Evolutionary conservation across 2,888 invertebrate species (phyloP), one percentile per base, ranked within the genome.

Genomic region (Podabrus alpinus): DNA sequence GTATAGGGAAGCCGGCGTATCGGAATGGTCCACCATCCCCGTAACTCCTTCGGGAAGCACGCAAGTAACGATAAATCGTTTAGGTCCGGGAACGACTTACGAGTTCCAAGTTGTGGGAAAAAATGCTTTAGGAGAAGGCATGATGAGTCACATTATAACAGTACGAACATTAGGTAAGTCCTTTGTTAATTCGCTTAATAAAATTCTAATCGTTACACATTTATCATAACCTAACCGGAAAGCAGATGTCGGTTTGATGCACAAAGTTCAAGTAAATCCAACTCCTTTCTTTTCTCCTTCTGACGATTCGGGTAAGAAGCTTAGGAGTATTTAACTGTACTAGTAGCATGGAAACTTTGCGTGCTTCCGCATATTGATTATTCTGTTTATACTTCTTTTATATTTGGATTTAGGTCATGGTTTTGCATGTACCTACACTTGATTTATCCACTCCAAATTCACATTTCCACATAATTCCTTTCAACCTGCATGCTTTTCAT

Each of bases 91-190:
- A 79, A 97, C 96, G 60, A 93, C 94, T 73, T 98, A 98, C 88
- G 97, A 98, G 88, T 98, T 98, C 88, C 96, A 97, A 90, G 96
- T 98, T 74, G 93, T 97, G 83, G 97, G 98, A 75, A 95, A 97
- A 86, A 98, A 98, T 87, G 93, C 95, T 13, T 92, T 97, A 73
- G 98, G 98, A 78, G 96, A 97, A 85, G 98, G 98, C 78, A 95
- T 97, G 94, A 95, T 95, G 92, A 97, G 97, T 89, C 95, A 97
- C 88, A 92, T 95, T 77, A 94, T 97, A 85, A 95, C 94, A 75
- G 94, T 96, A 81, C 91, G 94, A 86, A 98, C 98, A 73, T 90
- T 95, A 85, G 97, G 97, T 97, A 90, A 90, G 91, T 87, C 74
- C 29, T 72, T 68, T 59, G 15, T 60, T 16, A 62, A 17, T 67